A percentile compares a stretch with the other conserved stretches of the same genome.
Conservation (phyloP, 2,113 vertebrate species). For the Setophaga kirtlandii region DNA sequence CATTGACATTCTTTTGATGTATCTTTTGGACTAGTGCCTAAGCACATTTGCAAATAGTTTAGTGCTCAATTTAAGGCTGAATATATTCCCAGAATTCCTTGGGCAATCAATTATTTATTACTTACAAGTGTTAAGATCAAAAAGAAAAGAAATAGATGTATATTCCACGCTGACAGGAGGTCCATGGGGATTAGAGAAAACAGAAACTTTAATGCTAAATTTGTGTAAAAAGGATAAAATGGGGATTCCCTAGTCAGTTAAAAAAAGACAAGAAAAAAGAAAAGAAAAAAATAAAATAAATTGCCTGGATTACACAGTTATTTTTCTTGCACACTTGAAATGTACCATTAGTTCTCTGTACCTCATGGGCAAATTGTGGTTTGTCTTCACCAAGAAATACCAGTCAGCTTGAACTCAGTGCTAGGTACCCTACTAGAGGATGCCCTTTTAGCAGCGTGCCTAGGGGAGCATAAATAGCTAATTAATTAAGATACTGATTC, state of each 20-base stretch:
- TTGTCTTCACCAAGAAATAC: neutral
- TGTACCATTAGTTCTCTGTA: neutral
- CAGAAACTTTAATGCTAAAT: constrained; percentile 60
- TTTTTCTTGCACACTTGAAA: neutral
- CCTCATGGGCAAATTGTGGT: neutral
- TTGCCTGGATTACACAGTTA: neutral
- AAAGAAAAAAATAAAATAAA: neutral
- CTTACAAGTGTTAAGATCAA: constrained; percentile 75
- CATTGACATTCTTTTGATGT: constrained; percentile 67
- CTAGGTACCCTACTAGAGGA: neutral
- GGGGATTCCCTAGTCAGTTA: neutral
- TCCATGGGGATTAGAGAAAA: constrained; percentile 35
- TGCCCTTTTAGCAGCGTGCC: neutral
- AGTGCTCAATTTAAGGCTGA: constrained; percentile 69
- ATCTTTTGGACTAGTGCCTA: constrained; percentile 67
- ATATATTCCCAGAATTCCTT: constrained; percentile 75
- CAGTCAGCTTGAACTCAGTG: neutral
- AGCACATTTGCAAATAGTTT: constrained; percentile 75
- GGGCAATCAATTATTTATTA: constrained; percentile 78
- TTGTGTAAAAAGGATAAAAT: constrained; percentile 58
- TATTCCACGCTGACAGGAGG: constrained; percentile 61
- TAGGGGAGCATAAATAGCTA: neutral
- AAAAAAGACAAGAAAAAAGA: neutral
- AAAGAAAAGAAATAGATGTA: constrained; percentile 64
- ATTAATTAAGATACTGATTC: constrained; percentile 6